Conservation (phyloP, 2,888 invertebrate genomes). For the Tanaodytes sp. region DNA sequence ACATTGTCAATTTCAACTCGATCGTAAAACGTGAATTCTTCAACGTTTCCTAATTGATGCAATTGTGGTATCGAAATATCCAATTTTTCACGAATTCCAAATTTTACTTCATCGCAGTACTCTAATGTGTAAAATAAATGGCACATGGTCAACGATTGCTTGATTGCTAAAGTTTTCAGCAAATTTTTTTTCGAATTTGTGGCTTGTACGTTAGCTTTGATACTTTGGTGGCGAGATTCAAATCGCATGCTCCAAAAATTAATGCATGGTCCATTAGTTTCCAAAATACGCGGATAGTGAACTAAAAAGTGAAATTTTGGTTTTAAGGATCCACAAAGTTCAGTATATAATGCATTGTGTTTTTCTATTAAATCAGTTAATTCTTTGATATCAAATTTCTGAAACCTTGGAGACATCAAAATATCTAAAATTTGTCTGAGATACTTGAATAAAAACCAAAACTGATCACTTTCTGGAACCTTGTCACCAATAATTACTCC, state of each 20-base stretch:
- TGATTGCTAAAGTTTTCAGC: slow-evolving; percentile 3
- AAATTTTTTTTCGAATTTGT: slow-evolving; percentile 18
- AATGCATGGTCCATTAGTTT: slow-evolving; percentile 8
- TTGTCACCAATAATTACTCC: slow-evolving; percentile 19
- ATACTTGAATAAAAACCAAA: slow-evolving; percentile 22
- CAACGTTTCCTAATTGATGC: too few species aligned
- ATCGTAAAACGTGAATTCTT: too few species aligned
- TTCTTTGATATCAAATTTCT: slow-evolving; percentile 1
- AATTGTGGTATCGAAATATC: too few species aligned
- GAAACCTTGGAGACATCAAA: slow-evolving; percentile 12
- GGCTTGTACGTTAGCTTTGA: slow-evolving; percentile 11
- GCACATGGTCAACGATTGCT: slow-evolving; percentile 17
- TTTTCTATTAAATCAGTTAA: not conserved
- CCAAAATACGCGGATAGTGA: slow-evolving; percentile 11
- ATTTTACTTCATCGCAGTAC: too few species aligned
- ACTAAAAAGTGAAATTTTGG: not conserved
- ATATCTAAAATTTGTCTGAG: slow-evolving; percentile 8
- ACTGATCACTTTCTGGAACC: slow-evolving; percentile 12
- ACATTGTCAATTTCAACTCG: too few species aligned
- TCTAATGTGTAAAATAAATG: too few species aligned
- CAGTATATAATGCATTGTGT: slow-evolving; percentile 2
- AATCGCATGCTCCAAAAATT: slow-evolving; percentile 27
- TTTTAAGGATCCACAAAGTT: not conserved
- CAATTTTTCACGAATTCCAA: too few species aligned
- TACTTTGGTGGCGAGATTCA: slow-evolving; percentile 12